Evolutionary conservation across 2,113 vertebrate species (phyloP).

Genomic region (Pampusana beccarii): DNA sequence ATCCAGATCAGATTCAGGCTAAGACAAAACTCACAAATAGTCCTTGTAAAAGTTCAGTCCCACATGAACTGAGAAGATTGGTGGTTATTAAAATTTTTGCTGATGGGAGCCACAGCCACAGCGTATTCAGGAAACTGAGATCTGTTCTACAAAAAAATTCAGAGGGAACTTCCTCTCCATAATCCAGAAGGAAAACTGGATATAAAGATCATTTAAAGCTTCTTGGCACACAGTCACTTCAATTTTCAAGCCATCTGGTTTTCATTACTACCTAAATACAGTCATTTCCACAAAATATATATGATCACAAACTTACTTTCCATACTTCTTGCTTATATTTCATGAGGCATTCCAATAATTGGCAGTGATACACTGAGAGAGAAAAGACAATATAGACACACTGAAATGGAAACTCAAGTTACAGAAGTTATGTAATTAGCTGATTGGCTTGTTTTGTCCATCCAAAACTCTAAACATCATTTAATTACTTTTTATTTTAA

Average conservation of each 20-base stretch:
- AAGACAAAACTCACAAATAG: background rate
- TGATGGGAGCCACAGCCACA: background rate
- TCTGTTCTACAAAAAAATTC: background rate
- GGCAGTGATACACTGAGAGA: constrained; percentile 95
- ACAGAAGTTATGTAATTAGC: background rate
- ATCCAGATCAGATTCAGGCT: background rate
- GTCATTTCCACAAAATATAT: constrained; percentile 2
- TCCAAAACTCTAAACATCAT: background rate
- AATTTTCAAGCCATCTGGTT: constrained; percentile 29
- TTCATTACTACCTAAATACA: constrained; percentile 21
- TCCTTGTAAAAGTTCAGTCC: background rate
- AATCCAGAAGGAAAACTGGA: background rate
- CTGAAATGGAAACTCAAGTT: background rate
- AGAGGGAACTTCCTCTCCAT: background rate
- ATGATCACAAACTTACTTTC: constrained; percentile 88
- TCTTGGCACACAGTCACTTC: background rate
- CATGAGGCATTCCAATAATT: constrained; percentile 98
- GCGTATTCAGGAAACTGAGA: background rate
- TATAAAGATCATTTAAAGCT: background rate
- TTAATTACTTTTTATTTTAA: background rate
- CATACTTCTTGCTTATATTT: constrained; percentile 99
- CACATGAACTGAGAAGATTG: background rate
- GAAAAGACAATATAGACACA: constrained; percentile 56
- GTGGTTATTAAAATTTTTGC: background rate
- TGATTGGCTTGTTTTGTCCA: background rate